Evolutionary conservation across 2,113 vertebrate genomes (phyloP).

Genomic region (Notothenia coriiceps): DNA sequence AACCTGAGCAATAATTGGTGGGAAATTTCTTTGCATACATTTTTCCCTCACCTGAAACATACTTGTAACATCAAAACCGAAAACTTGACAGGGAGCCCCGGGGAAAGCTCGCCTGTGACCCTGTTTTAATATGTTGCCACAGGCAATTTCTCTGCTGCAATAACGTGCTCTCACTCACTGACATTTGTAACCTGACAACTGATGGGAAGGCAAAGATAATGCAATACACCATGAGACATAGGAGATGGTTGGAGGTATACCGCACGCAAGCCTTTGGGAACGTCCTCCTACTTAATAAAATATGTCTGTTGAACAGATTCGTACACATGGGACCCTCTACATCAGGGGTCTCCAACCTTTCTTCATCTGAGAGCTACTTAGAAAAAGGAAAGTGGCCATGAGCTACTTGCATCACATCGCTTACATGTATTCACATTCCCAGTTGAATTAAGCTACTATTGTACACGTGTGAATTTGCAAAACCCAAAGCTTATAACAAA

Average conservation of each 20-base stretch:
- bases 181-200: conserved; percentile 58
- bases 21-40: neutral
- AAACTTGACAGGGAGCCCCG: conserved; percentile 47
- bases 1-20: neutral
- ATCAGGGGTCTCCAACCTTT: too few species aligned
- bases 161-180: conserved; percentile 42
- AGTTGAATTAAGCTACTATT: too few species aligned
- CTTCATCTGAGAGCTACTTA: too few species aligned
- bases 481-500: too few species aligned
- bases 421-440: too few species aligned
- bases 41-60: conserved; percentile 45
- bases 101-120: conserved; percentile 64
- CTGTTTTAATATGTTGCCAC: conserved; percentile 69
- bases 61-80: conserved; percentile 44
- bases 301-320: neutral
- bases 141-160: conserved; percentile 63
- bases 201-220: conserved; percentile 30
- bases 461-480: too few species aligned
- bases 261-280: neutral
- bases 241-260: conserved; percentile 6
- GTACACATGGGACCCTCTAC: neutral
- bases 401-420: too few species aligned
- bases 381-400: too few species aligned
- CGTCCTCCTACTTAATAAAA: neutral
- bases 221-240: conserved; percentile 21